Conservation (phyloP, 2,888 invertebrate genomes). For the Drosophila infuscata region DNA sequence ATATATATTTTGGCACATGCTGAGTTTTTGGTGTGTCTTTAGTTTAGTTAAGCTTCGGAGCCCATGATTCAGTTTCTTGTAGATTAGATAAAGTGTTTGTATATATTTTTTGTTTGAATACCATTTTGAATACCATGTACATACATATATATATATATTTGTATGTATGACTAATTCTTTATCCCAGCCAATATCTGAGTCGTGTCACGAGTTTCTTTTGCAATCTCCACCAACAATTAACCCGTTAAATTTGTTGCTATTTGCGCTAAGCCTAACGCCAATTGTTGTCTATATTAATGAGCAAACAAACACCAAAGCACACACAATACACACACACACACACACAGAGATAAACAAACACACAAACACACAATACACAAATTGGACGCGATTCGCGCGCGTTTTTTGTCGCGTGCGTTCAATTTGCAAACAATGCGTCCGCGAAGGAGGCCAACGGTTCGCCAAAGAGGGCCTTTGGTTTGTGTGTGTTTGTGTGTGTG, state of each 20-base stretch:
- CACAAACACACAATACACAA: background rate
- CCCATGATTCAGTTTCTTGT: background rate
- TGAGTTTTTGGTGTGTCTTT: background rate
- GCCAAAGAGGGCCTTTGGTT: slow-evolving; percentile 18
- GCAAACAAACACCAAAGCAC: slow-evolving; percentile 4
- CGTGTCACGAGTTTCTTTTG: slow-evolving; percentile 23
- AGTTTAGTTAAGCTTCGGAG: background rate
- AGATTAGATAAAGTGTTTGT: slow-evolving; percentile 1
- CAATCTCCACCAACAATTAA: slow-evolving; percentile 45
- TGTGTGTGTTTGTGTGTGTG: slow-evolving; percentile 52
- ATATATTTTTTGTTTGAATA: background rate
- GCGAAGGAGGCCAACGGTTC: background rate
- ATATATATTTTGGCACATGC: no score
- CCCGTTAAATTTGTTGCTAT: slow-evolving; percentile 58
- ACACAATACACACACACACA: background rate
- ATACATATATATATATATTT: no score
- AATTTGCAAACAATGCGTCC: slow-evolving; percentile 45
- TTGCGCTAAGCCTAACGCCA: slow-evolving; percentile 52
- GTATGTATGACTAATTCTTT: background rate
- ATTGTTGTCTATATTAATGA: slow-evolving; percentile 40
- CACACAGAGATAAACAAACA: background rate
- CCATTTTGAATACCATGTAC: background rate
- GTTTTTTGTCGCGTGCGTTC: slow-evolving; percentile 67
- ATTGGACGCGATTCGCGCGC: slow-evolving; percentile 25
- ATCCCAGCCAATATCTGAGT: background rate